Evolutionary conservation across 2,888 invertebrate species (phyloP).

Genomic region (Lordiphosa fenestrarum): DNA sequence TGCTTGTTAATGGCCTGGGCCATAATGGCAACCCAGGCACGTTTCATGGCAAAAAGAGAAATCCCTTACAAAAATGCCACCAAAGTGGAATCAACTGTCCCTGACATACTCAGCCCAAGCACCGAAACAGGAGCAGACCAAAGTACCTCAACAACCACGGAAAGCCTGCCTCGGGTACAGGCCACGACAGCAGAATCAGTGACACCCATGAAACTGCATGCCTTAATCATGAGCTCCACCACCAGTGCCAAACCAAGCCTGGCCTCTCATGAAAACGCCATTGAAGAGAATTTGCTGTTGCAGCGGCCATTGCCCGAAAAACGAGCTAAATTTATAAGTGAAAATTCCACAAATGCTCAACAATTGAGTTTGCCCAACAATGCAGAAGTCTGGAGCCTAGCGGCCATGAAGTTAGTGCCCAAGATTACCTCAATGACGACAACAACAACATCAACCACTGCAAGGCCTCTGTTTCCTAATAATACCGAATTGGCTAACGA

Average conservation of each 20-base stretch:
- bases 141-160: background rate
- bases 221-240: slow-evolving; percentile 41
- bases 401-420: slow-evolving; percentile 74
- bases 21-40: slow-evolving; percentile 49
- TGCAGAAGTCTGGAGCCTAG: slow-evolving; percentile 77
- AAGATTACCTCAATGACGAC: slow-evolving; percentile 10
- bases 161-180: background rate
- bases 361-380: slow-evolving; percentile 73
- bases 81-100: slow-evolving; percentile 48
- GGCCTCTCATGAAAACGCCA: slow-evolving; percentile 56
- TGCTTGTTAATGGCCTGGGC: slow-evolving; percentile 33
- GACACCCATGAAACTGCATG: slow-evolving; percentile 59
- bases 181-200: slow-evolving; percentile 39
- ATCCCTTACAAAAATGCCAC: slow-evolving; percentile 12
- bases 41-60: slow-evolving; percentile 55
- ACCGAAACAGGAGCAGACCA: slow-evolving; percentile 29
- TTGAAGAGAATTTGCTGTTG: slow-evolving; percentile 41
- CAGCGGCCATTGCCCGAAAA: slow-evolving; percentile 55
- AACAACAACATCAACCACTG: slow-evolving; percentile 18
- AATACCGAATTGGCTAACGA: slow-evolving; percentile 41
- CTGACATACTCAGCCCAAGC: slow-evolving; percentile 55
- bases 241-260: slow-evolving; percentile 25
- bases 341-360: slow-evolving; percentile 75
- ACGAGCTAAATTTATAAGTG: slow-evolving; percentile 75
- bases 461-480: slow-evolving; percentile 9